phyloP scores from a whole-genome alignment of 2,888 invertebrate species.

The Chymomyza procnemis region DNA sequence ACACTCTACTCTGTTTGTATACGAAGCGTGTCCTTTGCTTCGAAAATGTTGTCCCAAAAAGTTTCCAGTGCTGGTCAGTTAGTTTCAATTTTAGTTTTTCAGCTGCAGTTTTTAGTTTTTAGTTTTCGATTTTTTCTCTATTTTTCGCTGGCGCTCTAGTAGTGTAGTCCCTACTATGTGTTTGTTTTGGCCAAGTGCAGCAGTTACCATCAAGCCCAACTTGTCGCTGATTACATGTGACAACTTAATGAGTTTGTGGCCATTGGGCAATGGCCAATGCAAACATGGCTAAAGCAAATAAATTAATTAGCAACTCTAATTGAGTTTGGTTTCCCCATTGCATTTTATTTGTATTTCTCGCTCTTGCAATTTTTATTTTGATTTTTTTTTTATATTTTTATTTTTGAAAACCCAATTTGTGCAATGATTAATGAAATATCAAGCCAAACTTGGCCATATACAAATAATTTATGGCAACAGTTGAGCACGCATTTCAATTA shows the following conservation, averaged over 20 bases:
- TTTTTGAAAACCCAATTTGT: too few relatives aligned
- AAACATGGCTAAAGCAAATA: slow-evolving; percentile 69
- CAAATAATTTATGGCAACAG: neutral
- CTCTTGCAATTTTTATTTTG: too few relatives aligned
- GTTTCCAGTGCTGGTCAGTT: slow-evolving; percentile 51
- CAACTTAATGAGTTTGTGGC: slow-evolving; percentile 71
- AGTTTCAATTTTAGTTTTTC: slow-evolving; percentile 68
- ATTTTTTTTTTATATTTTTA: too few relatives aligned
- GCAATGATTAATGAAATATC: neutral
- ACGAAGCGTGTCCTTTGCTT: neutral
- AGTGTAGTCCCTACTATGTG: neutral
- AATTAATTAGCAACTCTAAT: slow-evolving; percentile 69
- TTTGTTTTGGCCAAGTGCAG: slow-evolving; percentile 13
- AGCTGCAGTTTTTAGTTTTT: slow-evolving; percentile 1
- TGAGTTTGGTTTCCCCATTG: slow-evolving; percentile 44
- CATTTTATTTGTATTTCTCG: neutral
- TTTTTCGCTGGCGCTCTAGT: too few relatives aligned
- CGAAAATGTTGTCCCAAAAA: neutral
- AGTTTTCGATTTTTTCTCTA: neutral
- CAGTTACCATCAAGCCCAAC: slow-evolving; percentile 29
- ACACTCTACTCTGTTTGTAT: neutral
- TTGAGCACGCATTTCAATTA: neutral
- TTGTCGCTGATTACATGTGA: slow-evolving; percentile 69
- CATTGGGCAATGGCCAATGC: slow-evolving; percentile 19
- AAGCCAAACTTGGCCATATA: neutral